Conservation (phyloP, 2,113 vertebrate species). For the Motacilla tschutschensis region DNA sequence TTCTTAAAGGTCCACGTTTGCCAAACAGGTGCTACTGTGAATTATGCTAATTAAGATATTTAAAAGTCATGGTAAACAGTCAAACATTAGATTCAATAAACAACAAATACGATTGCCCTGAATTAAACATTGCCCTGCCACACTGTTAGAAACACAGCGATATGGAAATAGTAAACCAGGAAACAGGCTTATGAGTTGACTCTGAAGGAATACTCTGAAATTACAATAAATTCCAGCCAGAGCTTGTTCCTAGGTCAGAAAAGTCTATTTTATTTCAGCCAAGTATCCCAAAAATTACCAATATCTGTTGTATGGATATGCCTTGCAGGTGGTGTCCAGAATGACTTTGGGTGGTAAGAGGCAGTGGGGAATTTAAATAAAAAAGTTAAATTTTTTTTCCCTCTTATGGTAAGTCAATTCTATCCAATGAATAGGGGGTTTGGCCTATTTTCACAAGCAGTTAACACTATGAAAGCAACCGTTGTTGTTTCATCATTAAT, state of each 20-base stretch:
- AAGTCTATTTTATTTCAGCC: neutral
- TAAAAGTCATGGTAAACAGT: neutral
- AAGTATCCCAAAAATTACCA: neutral
- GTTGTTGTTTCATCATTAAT: constrained; percentile 55
- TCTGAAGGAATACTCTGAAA: neutral
- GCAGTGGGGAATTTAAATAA: neutral
- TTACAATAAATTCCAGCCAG: neutral
- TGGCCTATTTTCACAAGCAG: constrained; percentile 23
- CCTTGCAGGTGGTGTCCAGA: neutral
- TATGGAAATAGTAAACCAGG: neutral
- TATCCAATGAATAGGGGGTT: neutral
- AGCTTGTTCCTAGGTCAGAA: neutral
- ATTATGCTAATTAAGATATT: neutral
- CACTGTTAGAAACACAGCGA: neutral
- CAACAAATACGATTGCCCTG: neutral
- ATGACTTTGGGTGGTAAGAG: neutral
- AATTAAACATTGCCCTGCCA: neutral
- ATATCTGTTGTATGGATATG: neutral
- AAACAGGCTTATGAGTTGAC: neutral
- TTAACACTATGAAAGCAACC: constrained; percentile 37
- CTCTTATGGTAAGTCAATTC: neutral
- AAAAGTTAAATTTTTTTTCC: neutral
- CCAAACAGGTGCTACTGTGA: neutral
- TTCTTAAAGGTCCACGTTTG: neutral
- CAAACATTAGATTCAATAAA: neutral